Evolutionary conservation across 2,888 invertebrate species (phyloP).

Genomic region (Lysandra bellargus): DNA sequence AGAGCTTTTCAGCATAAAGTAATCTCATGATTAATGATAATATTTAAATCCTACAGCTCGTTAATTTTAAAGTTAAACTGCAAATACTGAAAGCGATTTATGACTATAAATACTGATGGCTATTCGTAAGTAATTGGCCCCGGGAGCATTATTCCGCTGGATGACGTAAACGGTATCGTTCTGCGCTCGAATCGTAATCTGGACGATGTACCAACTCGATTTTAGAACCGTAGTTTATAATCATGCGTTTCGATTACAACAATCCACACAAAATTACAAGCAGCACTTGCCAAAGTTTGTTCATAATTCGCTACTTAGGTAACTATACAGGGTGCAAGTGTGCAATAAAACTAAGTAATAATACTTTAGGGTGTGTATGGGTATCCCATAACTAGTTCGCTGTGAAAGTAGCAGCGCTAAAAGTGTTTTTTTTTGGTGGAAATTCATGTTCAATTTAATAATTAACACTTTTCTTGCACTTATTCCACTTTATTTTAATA

Average conservation of each 20-base stretch:
- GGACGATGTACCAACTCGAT: constrained; percentile 14
- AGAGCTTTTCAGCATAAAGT: too few species aligned
- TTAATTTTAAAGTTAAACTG: constrained; percentile 3
- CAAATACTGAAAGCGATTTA: neutral
- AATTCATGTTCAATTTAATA: too few species aligned
- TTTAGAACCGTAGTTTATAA: neutral
- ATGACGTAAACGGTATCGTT: constrained; percentile 9
- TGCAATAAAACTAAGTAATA: too few species aligned
- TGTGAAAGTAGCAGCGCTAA: too few species aligned
- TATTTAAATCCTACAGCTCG: neutral
- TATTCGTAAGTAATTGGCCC: constrained; percentile 8
- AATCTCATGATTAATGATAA: neutral
- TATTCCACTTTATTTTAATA: too few species aligned
- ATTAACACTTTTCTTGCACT: too few species aligned
- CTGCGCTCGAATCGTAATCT: constrained; percentile 6
- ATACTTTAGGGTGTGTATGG: too few species aligned
- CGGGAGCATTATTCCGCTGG: neutral
- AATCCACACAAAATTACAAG: neutral
- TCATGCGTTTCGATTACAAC: neutral
- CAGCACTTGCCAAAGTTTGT: neutral
- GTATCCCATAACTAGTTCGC: too few species aligned
- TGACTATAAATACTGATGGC: constrained; percentile 8
- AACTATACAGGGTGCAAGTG: too few species aligned
- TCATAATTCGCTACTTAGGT: neutral
- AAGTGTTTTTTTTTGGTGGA: too few species aligned